Base-by-base conservation (phyloP, 2,888 invertebrate species). In the Zygogramma bicolorata region DNA sequence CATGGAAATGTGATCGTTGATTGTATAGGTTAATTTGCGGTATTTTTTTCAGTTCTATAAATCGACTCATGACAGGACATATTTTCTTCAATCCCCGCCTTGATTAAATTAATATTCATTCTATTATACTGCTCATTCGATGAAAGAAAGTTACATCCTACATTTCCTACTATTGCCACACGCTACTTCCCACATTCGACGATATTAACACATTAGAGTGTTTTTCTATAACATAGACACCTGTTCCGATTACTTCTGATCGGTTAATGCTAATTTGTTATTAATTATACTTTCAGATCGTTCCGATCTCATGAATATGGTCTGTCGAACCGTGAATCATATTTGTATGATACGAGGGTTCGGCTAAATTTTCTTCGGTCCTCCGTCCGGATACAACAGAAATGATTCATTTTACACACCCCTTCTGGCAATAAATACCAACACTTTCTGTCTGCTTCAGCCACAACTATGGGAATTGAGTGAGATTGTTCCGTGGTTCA, bases 251-350 rank as follows among this genome's bases (percentile, higher is more conserved):
- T 68, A 49, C 57, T 63, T 42, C 65, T 75, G 73, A 75, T 75
- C 65, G 68, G 27, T 69, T 59, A 58, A 72, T 70, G 70, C 60
- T 68, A 70, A 72, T 70, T 74, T 57, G 25, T 71, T 70, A 61
- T 69, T 57, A 68, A 71, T 75, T 73, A 75, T 68, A 72, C 76
- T 73, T 72, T 68, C 58, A 69, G 75, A 77, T 77, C 40, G 25
- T 66, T 53, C 58, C 46, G 34, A 31, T 38, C 34, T 22, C 34
- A 61, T 53, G 53, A 53, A 53, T 53, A 53, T n/a, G 53, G 4
- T n/a, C 27, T 27, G 53, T 53, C 13, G 27, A 10, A 25, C 25
- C 27, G 25, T 53, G 53, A 53, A 27, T 53, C 53, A 53, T 53
- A 27, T 13, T n/a, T 25, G 46, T 46, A 53, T 25, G 25, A 53